Conservation (phyloP, 92 coral and sea anemone genomes). For the Pocillopora meandrina region DNA sequence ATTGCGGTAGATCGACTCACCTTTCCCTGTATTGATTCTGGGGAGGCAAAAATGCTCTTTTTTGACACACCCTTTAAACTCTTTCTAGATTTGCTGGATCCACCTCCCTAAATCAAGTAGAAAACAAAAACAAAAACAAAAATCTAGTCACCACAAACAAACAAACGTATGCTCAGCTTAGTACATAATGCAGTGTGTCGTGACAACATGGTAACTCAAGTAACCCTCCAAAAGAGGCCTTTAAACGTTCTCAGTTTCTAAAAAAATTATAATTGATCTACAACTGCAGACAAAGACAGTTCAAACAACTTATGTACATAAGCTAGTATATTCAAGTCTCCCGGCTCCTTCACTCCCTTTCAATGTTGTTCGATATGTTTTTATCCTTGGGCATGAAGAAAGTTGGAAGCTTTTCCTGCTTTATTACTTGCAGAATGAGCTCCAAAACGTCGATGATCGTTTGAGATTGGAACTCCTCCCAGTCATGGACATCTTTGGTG, state of each 20-base stretch:
- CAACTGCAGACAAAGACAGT: too few relatives aligned
- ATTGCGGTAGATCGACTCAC: constrained; percentile 38
- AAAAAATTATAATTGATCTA: too few relatives aligned
- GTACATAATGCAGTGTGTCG: too few relatives aligned
- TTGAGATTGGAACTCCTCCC: constrained; percentile 10
- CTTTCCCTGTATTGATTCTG: constrained; percentile 90
- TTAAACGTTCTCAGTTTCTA: too few relatives aligned
- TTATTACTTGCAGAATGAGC: constrained; percentile 6
- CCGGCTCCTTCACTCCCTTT: too few relatives aligned
- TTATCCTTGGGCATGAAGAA: background rate
- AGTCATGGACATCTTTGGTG: background rate
- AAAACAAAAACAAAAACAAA: background rate
- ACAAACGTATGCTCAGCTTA: too few relatives aligned
- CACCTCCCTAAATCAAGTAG: constrained; percentile 56
- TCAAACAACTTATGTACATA: too few relatives aligned
- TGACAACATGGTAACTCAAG: background rate
- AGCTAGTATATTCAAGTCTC: too few relatives aligned
- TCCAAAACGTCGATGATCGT: background rate
- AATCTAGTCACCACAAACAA: too few relatives aligned
- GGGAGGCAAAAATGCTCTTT: constrained; percentile 98
- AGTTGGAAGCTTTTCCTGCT: background rate
- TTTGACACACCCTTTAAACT: constrained; percentile 86
- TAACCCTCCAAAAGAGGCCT: background rate
- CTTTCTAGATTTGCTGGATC: constrained; percentile 68
- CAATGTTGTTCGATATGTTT: too few relatives aligned